A percentile compares a stretch with the other conserved stretches of the same genome.
These are phyloP conservation scores for Diabrotica balteata DNA, from an alignment of 2,888 invertebrate genomes.

Conservation along the genomic window DNA sequence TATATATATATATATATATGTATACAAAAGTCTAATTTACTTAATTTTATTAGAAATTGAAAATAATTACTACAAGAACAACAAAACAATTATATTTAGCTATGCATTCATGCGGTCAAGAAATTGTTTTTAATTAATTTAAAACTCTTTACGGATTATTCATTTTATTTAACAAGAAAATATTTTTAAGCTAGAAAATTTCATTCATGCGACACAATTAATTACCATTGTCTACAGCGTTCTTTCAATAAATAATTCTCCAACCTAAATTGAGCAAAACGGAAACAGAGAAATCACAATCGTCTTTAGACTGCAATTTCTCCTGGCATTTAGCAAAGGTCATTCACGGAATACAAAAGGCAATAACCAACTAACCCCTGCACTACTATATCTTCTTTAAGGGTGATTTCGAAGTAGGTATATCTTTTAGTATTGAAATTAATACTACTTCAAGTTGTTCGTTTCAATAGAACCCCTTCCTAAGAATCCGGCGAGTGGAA, in stretches of 20 bases:
- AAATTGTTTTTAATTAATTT: no score
- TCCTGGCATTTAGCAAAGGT: slow-evolving; percentile 53
- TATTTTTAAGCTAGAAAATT: no score
- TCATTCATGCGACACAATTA: no score
- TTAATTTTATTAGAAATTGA: no score
- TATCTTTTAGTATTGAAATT: slow-evolving; percentile 46
- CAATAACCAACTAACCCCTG: slow-evolving; percentile 56
- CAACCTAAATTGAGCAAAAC: slow-evolving; percentile 19
- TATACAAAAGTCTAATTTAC: no score
- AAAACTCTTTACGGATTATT: no score
- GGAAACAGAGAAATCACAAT: slow-evolving; percentile 48
- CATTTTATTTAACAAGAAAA: no score
- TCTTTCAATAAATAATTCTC: background rate
- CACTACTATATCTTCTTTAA: slow-evolving; percentile 55
- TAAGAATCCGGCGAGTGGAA: slow-evolving; percentile 27
- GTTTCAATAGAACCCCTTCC: slow-evolving; percentile 40
- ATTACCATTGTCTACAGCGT: background rate
- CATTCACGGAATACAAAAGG: slow-evolving; percentile 48
- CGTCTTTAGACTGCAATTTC: slow-evolving; percentile 30
- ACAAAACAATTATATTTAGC: no score
- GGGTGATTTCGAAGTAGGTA: slow-evolving; percentile 49
- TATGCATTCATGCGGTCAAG: no score
- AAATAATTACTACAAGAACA: no score
- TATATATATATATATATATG: no score
- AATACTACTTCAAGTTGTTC: slow-evolving; percentile 36